Conservation (phyloP, 2,888 invertebrate genomes). For the Hedya salicella region DNA sequence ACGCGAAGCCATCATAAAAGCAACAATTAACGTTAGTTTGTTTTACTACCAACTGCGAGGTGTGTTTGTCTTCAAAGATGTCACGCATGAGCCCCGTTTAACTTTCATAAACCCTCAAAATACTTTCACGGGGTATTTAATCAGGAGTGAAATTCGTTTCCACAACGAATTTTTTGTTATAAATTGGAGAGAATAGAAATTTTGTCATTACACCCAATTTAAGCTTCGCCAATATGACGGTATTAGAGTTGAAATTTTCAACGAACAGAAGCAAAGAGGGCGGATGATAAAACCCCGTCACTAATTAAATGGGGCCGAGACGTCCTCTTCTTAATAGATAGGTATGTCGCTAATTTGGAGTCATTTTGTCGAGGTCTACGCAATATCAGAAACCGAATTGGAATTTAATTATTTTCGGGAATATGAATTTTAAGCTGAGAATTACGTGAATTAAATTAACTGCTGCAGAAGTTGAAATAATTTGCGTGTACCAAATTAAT, state of each 20-base stretch:
- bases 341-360: slow-evolving; percentile 81
- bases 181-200: slow-evolving; percentile 49
- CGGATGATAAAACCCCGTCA: slow-evolving; percentile 80
- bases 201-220: slow-evolving; percentile 67
- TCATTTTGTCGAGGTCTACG: slow-evolving; percentile 67
- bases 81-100: slow-evolving; percentile 43
- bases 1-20: slow-evolving; percentile 80
- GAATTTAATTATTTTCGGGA: slow-evolving; percentile 59
- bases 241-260: slow-evolving; percentile 73
- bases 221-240: slow-evolving; percentile 75
- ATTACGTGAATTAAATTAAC: slow-evolving; percentile 10
- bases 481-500: not conserved
- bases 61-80: slow-evolving; percentile 73
- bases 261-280: slow-evolving; percentile 74
- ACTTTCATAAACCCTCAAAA: slow-evolving; percentile 21
- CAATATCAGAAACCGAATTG: slow-evolving; percentile 68
- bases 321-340: slow-evolving; percentile 81
- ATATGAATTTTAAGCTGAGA: slow-evolving; percentile 39
- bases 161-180: slow-evolving; percentile 14
- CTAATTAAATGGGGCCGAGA: slow-evolving; percentile 82
- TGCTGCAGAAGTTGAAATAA: not conserved
- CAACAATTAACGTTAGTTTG: slow-evolving; percentile 77
- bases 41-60: slow-evolving; percentile 68
- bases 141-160: slow-evolving; percentile 44
- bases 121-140: slow-evolving; percentile 3